Evolutionary conservation across 1,140 invertebrate genomes (phyloP).

Genomic region (Sinonovacula constricta): DNA sequence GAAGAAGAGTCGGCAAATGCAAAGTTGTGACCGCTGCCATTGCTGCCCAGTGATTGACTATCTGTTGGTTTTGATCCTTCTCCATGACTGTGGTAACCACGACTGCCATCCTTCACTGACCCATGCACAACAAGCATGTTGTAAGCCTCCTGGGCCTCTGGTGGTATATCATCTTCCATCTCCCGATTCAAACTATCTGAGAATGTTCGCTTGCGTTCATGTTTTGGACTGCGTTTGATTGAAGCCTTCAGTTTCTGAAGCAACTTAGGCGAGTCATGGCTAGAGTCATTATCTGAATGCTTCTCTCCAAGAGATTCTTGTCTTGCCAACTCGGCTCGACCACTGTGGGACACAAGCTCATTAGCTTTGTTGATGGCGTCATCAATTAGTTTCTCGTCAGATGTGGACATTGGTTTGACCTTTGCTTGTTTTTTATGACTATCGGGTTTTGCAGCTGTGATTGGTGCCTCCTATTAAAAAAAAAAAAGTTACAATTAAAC

Average conservation of each 20-base stretch:
- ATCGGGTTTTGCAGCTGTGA: conserved; percentile 55
- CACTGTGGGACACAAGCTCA: conserved; percentile 85
- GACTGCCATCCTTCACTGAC: conserved; percentile 57
- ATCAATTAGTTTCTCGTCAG: conserved; percentile 95
- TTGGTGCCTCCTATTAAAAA: conserved; percentile 51
- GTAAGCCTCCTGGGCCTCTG: conserved; percentile 90
- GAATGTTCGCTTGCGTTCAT: conserved; percentile 77
- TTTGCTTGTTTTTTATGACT: conserved; percentile 71
- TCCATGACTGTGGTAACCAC: conserved; percentile 17
- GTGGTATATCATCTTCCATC: conserved; percentile 64
- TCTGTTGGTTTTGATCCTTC: background rate
- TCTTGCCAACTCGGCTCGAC: conserved; percentile 48
- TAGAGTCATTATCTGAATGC: conserved; percentile 67
- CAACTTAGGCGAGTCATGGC: conserved; percentile 82
- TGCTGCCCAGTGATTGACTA: conserved; percentile 37
- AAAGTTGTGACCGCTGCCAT: conserved; percentile 44
- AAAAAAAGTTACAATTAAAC: no score
- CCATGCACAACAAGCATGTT: conserved; percentile 91
- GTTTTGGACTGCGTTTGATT: conserved; percentile 72
- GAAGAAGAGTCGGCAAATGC: conserved; percentile 30
- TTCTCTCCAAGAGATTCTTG: conserved; percentile 59
- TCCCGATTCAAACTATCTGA: conserved; percentile 78
- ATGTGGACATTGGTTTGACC: conserved; percentile 95
- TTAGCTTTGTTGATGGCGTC: conserved; percentile 96
- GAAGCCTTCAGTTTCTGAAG: conserved; percentile 91